phyloP scores from a whole-genome alignment of 2,888 invertebrate species.

The Oligia fasciuncula region DNA sequence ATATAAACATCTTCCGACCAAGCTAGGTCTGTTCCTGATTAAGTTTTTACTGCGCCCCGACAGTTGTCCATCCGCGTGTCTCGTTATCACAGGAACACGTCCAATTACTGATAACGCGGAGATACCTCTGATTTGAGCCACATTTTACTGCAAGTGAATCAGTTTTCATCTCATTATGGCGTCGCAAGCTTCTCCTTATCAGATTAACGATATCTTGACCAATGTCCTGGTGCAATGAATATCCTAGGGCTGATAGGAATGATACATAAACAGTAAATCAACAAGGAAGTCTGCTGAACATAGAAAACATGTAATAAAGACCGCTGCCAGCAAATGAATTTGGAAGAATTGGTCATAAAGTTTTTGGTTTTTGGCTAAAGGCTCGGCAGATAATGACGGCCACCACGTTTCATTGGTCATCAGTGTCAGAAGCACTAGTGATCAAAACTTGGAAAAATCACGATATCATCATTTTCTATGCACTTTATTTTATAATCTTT shows the following conservation, averaged over 20 bases:
- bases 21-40: slow-evolving; percentile 62
- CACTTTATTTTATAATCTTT: background rate
- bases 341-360: background rate
- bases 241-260: slow-evolving; percentile 21
- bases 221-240: slow-evolving; percentile 24
- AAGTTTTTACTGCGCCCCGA: slow-evolving; percentile 65
- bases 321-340: no score
- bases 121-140: slow-evolving; percentile 52
- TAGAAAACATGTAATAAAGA: background rate
- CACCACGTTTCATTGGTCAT: background rate
- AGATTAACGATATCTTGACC: slow-evolving; percentile 14
- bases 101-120: slow-evolving; percentile 65
- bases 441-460: background rate
- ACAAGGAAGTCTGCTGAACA: background rate
- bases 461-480: background rate
- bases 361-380: background rate
- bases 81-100: slow-evolving; percentile 63
- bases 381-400: background rate
- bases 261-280: slow-evolving; percentile 4
- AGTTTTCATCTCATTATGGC: slow-evolving; percentile 43
- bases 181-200: slow-evolving; percentile 33
- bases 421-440: background rate
- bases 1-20: slow-evolving; percentile 36
- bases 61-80: slow-evolving; percentile 49
- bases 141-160: slow-evolving; percentile 48